These are phyloP conservation scores for Carassius carassius DNA, from an alignment of 2,113 vertebrate genomes.

Conservation along the genomic window DNA sequence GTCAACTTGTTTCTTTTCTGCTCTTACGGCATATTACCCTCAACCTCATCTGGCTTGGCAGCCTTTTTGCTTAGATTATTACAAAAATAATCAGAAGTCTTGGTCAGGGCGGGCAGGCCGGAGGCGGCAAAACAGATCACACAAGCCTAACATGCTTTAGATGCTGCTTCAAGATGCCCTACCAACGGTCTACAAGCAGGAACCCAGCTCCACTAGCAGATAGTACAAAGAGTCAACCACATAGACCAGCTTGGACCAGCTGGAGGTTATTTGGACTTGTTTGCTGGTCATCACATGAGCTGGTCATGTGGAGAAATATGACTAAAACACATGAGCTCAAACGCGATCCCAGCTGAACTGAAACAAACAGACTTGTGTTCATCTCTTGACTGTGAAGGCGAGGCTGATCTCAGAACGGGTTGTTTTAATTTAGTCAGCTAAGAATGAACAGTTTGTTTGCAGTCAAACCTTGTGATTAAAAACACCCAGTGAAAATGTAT, in stretches of 20 bases:
- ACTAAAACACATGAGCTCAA: background rate
- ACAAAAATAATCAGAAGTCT: background rate
- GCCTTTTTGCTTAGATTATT: background rate
- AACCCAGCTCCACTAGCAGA: background rate
- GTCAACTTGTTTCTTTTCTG: background rate
- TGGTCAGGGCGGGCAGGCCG: background rate
- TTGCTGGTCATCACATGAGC: background rate
- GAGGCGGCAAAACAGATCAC: background rate
- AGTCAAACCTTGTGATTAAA: background rate
- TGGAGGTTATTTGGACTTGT: background rate
- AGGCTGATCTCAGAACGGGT: conserved; percentile 3
- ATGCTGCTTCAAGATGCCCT: background rate
- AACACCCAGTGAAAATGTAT: conserved; percentile 1
- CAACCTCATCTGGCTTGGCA: background rate
- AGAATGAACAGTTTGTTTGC: conserved; percentile 14
- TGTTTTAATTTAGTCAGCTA: conserved; percentile 43
- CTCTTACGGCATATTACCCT: background rate
- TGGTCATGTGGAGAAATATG: background rate
- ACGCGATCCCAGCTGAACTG: background rate
- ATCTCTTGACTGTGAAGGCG: background rate
- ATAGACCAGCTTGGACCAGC: background rate
- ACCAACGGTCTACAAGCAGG: background rate
- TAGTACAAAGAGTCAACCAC: background rate
- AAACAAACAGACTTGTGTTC: background rate
- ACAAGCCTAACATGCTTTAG: background rate